Base-by-base conservation (phyloP, 2,888 invertebrate genomes). In the Rotaria sp. region DNA sequence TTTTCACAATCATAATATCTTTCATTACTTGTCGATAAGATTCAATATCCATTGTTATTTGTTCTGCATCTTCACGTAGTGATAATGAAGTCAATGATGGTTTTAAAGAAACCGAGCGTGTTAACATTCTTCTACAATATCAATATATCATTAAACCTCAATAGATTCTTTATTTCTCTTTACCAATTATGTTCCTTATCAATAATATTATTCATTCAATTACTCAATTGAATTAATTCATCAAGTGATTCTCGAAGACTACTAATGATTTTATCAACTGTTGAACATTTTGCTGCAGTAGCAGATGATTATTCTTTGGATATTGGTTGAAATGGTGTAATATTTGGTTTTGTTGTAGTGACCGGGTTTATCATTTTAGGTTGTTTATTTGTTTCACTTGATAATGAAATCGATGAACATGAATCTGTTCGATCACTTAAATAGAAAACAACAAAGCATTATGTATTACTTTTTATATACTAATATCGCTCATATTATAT, bases 1-100 rank as follows among this genome's bases (percentile, higher is more conserved):
- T 80, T 45, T 80, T 80, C 26, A 80, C 80, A 80, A 80, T 26
- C 41, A n/a, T 80, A 24, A 80, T 45, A n/a, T 80, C 80, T 45
- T 80, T 80, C 80, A 80, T 80, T 13, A 80, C 80, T 80, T 80
- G 80, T 45, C 80, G 80, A 45, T 80, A 80, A 5, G 80, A 45
- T 80, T 80, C 80, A n/a, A 80, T 80, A 45, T 80, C 80, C 80
- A 80, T 80, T n/a, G 45, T 41, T 1, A 80, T 80, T 45, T 80
- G 80, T 80, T 80, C 80, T n/a, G 21, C 80, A 80, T 80, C 80
- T 45, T 80, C 80, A 45, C 41, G 45, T 45, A 45, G 80, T 45
- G 80, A 45, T n/a, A 80, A 80, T n/a, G 45, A 26, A 26, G 26
- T 80, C 8, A 45, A 5, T 13, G 80, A 45, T 26, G 80, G 80